phyloP scores from a whole-genome alignment of 2,113 vertebrate species.

The Chlorocebus sabaeus region DNA sequence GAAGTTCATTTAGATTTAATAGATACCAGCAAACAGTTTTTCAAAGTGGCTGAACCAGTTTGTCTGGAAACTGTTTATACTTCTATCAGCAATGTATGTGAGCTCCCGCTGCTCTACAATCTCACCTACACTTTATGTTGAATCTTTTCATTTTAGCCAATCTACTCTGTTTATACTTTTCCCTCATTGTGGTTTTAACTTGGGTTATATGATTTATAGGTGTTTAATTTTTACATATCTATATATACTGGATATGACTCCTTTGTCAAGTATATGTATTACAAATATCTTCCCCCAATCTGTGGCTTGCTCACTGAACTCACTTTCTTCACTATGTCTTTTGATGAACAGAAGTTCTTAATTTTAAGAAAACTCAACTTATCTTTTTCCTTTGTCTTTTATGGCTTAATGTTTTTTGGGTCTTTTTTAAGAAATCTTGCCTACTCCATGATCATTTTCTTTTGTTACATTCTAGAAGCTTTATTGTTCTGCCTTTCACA shows the following conservation, averaged over 20 bases:
- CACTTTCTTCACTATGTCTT: not conserved
- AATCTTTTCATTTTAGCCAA: not conserved
- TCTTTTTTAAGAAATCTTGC: not conserved
- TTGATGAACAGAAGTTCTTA: not conserved
- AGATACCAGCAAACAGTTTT: not conserved
- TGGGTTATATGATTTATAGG: not conserved
- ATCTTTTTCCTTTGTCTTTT: not conserved
- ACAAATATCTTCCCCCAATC: not conserved
- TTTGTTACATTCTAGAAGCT: not conserved
- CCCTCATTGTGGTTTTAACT: not conserved
- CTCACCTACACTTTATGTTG: not conserved
- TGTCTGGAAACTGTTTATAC: not conserved
- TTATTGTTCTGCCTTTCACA: slow-evolving; percentile 9
- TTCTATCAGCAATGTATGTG: not conserved
- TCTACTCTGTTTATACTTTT: not conserved
- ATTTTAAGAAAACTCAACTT: slow-evolving; percentile 8
- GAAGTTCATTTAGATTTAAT: not conserved
- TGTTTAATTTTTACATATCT: not conserved
- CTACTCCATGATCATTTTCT: not conserved
- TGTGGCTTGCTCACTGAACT: not conserved
- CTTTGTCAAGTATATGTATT: not conserved
- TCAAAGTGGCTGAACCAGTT: not conserved
- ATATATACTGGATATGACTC: not conserved
- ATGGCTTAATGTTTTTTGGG: not conserved
- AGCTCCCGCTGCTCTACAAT: not conserved